Base-by-base conservation (phyloP, 2,797 vertebrate species). In the Eulemur rubriventer region DNA sequence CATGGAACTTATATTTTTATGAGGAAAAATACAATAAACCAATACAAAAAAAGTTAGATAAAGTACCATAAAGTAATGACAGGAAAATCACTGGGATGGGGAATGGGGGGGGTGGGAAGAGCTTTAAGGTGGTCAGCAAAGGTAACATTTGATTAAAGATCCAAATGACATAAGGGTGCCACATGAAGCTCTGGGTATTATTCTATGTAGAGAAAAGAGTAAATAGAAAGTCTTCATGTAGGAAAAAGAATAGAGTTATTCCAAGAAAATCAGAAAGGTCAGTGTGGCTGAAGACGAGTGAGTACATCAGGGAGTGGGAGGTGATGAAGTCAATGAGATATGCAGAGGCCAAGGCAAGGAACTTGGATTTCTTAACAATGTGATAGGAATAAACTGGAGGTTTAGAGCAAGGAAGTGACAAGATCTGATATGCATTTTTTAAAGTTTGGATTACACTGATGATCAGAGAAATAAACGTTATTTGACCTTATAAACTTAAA, bases 231-330 rank as follows among this genome's bases (percentile, higher is more conserved):
- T 30, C 48, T 86, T 20, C 43, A 1, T 24, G 55, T 61, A 16
- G 18, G 48, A 63, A 73, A 6, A 78, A 61, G 63, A 48, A 78
- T 0, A 46, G 10, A n/a, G 65, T 10, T 69, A 28, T 38, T 81
- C 41, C 79, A 75, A 95, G 78, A 90, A 94, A 91, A 93, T 52
- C 41, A 76, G 82, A 82, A 83, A 89, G 50, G 57, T 33, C 26
- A 30, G 5, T 11, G 4, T n/a, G 33, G 11, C 65, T 7, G 41
- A 35, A 96, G 38, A 75, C 20, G 18, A 43, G 72, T 55, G 28
- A 89, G 69, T 38, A 81, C 69, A 55, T 48, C 24, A 78, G 33
- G 4, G 61, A 61, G 48, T 11, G 20, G 41, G 78, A 88, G 16
- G 28, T 12, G 38, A 63, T 75, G 17, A 75, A 80, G 8, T 24